Evolutionary conservation across 2,888 invertebrate genomes (phyloP).

Genomic region (Crossocerus cetratus): DNA sequence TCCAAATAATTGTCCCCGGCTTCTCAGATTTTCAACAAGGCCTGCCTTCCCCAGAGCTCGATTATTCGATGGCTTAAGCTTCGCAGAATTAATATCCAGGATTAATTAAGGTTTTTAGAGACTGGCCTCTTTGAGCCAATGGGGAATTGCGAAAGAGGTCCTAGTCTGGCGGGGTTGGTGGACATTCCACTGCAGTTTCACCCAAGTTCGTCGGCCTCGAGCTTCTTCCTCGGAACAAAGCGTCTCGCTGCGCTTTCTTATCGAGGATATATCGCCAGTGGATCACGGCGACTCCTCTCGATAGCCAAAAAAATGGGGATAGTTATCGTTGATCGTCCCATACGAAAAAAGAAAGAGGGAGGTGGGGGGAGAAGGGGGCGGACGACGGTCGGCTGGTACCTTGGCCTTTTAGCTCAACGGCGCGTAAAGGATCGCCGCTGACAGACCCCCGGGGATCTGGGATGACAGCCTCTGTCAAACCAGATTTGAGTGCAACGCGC

Average conservation of each 20-base stretch:
- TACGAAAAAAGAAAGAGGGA: neutral
- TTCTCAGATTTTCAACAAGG: too few relatives aligned
- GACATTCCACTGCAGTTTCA: neutral
- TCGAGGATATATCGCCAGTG: constrained; percentile 16
- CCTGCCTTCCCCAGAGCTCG: too few relatives aligned
- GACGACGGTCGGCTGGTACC: constrained; percentile 40
- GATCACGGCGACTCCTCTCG: constrained; percentile 2
- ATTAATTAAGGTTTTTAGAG: too few relatives aligned
- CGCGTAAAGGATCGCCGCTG: constrained; percentile 57
- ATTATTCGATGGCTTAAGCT: too few relatives aligned
- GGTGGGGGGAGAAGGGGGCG: constrained; percentile 29
- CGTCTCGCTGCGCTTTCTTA: constrained; percentile 23
- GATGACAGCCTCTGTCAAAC: constrained; percentile 41
- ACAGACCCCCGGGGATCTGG: constrained; percentile 49
- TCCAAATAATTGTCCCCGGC: constrained; percentile 25
- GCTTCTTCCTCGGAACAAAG: constrained; percentile 12
- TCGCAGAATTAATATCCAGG: too few relatives aligned
- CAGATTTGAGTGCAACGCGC: constrained; percentile 35
- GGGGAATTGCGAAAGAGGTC: constrained; percentile 2
- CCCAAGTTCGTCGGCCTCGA: neutral
- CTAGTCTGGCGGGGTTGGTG: constrained; percentile 6
- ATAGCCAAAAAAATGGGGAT: constrained; percentile 10
- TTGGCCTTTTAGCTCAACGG: constrained; percentile 52
- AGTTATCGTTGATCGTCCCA: neutral
- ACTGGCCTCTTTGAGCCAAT: too few relatives aligned